These are phyloP conservation scores for Tokudaia tokunoshimensis DNA, from an alignment of 2,797 vertebrate species.

Conservation along the genomic window DNA sequence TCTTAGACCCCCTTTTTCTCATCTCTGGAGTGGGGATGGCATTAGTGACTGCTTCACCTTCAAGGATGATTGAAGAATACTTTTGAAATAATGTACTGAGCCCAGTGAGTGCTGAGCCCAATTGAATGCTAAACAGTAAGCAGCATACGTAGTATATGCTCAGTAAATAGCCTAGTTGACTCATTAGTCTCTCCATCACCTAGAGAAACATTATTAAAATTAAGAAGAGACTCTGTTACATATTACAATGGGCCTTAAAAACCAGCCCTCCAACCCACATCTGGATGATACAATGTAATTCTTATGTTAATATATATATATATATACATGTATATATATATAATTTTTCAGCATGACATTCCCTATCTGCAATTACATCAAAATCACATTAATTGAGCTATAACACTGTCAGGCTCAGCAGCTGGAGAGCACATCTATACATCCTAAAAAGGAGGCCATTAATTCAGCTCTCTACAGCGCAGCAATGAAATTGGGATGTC, in stretches of 20 bases:
- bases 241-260: slow-evolving; percentile 81
- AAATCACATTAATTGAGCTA: slow-evolving; percentile 93
- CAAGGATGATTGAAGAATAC: background rate
- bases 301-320: slow-evolving; percentile 64
- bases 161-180: background rate
- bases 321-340: no score
- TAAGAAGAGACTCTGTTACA: slow-evolving; percentile 81
- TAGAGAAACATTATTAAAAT: slow-evolving; percentile 79
- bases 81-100: background rate
- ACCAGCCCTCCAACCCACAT: slow-evolving; percentile 72
- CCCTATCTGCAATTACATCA: slow-evolving; percentile 91
- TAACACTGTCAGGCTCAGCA: slow-evolving; percentile 91
- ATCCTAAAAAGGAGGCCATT: slow-evolving; percentile 91
- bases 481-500: slow-evolving; percentile 90
- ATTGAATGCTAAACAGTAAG: background rate
- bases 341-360: slow-evolving; percentile 88
- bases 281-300: slow-evolving; percentile 87
- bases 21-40: slow-evolving; percentile 3
- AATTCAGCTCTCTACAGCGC: slow-evolving; percentile 88
- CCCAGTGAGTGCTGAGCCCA: background rate
- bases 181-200: slow-evolving; percentile 56
- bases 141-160: background rate
- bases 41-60: background rate
- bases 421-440: slow-evolving; percentile 91
- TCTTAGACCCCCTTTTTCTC: background rate